Conservation (phyloP, 2,113 vertebrate species). For the Uria aalge region DNA sequence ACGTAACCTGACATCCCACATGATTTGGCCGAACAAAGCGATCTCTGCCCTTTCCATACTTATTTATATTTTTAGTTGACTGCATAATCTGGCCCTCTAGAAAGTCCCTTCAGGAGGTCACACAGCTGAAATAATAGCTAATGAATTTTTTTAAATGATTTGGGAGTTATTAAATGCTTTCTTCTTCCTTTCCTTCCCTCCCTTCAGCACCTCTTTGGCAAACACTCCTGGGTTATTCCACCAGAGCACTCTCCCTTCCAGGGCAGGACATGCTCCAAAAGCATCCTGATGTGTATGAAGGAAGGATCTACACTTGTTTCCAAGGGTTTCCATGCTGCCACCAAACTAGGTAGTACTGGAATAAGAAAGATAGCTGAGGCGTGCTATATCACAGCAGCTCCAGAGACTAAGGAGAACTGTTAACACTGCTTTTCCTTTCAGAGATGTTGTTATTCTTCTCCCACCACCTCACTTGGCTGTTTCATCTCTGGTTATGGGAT, state of each 20-base stretch:
- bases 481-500: not conserved
- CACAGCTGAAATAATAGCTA: slow-evolving; percentile 67
- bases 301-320: not conserved
- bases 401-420: not conserved
- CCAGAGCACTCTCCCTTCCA: not conserved
- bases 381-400: not conserved
- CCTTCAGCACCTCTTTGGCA: not conserved
- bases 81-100: slow-evolving; percentile 37
- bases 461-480: not conserved
- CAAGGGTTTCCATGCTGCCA: not conserved
- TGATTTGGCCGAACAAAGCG: not conserved
- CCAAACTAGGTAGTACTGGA: not conserved
- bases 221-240: not conserved
- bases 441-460: not conserved
- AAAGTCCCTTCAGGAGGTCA: slow-evolving; percentile 60
- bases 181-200: not conserved
- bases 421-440: not conserved
- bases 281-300: not conserved
- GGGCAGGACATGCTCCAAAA: not conserved
- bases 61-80: slow-evolving; percentile 45
- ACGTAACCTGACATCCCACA: slow-evolving; percentile 20
- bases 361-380: not conserved
- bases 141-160: slow-evolving; percentile 42
- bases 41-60: slow-evolving; percentile 34
- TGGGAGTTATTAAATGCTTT: slow-evolving; percentile 19